Evolutionary conservation across 2,888 invertebrate genomes (phyloP), one percentile per base, ranked within the genome.

Genomic region (Drosophila bunnanda): DNA sequence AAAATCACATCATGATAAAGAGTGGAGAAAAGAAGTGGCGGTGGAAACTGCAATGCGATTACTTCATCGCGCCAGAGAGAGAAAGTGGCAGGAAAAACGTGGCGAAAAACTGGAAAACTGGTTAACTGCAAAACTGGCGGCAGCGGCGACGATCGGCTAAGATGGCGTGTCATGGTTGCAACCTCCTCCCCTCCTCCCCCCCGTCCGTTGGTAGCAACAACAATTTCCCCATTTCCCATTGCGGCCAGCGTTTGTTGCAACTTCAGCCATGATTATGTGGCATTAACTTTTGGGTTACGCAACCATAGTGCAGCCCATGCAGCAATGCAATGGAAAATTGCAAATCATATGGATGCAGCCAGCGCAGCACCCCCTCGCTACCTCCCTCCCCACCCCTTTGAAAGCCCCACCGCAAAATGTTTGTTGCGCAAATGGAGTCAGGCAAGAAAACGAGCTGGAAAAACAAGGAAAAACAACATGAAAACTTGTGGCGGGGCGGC

Each of bases 201-300:
- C n/a, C n/a, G 1, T 4, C 12, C 41, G 20, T 4, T 17, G 1
- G 17, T 52, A 5, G 10, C 69, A 58, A 38, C 81, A 83, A 84
- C 84, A 81, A 67, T 82, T 82, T 82, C 83, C 86, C 82, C 82
- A 82, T 82, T 82, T 82, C 77, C 87, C 76, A 73, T 76, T 71
- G 80, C 79, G 69, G 60, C 75, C 60, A 74, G 52, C 74, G 79
- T 61, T 82, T 82, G 74, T 83, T 87, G 87, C 80, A 84, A 89
- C 88, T 87, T 80, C 87, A 89, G 79, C 81, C 89, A 84, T 87
- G 89, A 87, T 89, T 87, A 88, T 87, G 89, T 87, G 87, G 89
- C 86, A 88, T 88, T 86, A 87, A 88, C 83, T 72, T 84, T 80
- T 79, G 76, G 89, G 84, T 86, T 88, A 88, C 79, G 87, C 84